These are phyloP conservation scores for Catajapyx aquilonaris DNA, from an alignment of 1,140 invertebrate species.

Conservation along the genomic window DNA sequence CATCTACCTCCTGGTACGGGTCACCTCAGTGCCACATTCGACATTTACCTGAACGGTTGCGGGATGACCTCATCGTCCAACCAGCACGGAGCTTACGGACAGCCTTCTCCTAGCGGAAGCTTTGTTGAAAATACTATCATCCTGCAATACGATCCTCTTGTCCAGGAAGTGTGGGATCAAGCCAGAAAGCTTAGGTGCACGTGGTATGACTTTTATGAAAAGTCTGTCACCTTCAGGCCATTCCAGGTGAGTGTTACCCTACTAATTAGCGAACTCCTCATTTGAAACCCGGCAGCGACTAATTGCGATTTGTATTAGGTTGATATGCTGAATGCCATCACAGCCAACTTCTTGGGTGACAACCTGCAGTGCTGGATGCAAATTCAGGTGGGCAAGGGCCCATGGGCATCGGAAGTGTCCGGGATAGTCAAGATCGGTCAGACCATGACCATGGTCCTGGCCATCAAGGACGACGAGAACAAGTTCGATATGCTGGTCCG, in stretches of 20 bases:
- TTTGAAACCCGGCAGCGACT: too few species aligned
- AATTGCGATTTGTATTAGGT: slow-evolving; percentile 24
- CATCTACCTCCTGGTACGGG: slow-evolving; percentile 75
- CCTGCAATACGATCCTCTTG: slow-evolving; percentile 83
- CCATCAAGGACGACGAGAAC: slow-evolving; percentile 86
- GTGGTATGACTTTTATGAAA: slow-evolving; percentile 90
- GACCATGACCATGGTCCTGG: slow-evolving; percentile 88
- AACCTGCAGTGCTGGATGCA: slow-evolving; percentile 94
- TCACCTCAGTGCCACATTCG: slow-evolving; percentile 70
- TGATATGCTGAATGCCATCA: slow-evolving; percentile 81
- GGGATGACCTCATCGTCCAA: slow-evolving; percentile 75
- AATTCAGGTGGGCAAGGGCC: slow-evolving; percentile 82
- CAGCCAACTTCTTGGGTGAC: slow-evolving; percentile 82
- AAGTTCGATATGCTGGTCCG: slow-evolving; percentile 88
- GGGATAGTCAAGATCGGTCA: slow-evolving; percentile 89
- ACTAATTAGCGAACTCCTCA: too few species aligned
- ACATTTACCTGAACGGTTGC: slow-evolving; percentile 76
- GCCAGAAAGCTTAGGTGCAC: slow-evolving; percentile 70
- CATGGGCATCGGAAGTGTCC: slow-evolving; percentile 83
- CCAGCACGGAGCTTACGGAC: slow-evolving; percentile 33
- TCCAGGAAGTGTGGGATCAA: slow-evolving; percentile 67
- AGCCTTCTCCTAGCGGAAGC: slow-evolving; percentile 68
- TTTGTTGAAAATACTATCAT: slow-evolving; percentile 91
- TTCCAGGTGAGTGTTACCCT: slow-evolving; percentile 35
- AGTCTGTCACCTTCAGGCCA: slow-evolving; percentile 76